These are phyloP conservation scores for Meloidogyne exigua DNA, from an alignment of 1,140 invertebrate genomes.

Conservation along the genomic window DNA sequence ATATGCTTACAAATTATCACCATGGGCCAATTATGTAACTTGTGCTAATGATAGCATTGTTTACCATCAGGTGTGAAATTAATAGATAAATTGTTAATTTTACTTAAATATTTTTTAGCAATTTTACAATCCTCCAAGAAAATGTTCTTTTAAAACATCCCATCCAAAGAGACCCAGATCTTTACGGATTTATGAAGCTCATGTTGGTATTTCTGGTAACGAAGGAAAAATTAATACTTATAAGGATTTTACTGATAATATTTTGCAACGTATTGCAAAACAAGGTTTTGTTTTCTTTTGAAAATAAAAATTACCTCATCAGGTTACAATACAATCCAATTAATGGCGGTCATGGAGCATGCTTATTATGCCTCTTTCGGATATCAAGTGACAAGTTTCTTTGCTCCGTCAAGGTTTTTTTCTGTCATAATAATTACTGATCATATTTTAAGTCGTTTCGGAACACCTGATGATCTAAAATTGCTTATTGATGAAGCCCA, in stretches of 20 bases:
- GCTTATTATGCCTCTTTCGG: constrained; percentile 99
- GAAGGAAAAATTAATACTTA: constrained; percentile 87
- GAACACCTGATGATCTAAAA: constrained; percentile 80
- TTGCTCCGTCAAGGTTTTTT: constrained; percentile 77
- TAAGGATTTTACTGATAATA: constrained; percentile 82
- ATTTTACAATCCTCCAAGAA: constrained; percentile 56
- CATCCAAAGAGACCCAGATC: constrained; percentile 77
- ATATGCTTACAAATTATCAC: constrained; percentile 82
- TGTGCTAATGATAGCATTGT: constrained; percentile 73
- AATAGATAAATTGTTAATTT: background rate
- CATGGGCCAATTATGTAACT: constrained; percentile 91
- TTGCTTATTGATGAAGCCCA: constrained; percentile 88
- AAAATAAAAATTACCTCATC: constrained; percentile 25
- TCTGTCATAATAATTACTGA: background rate
- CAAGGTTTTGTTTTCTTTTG: constrained; percentile 46
- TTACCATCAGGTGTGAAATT: constrained; percentile 76
- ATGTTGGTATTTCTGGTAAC: constrained; percentile 92
- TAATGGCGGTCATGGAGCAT: constrained; percentile 99
- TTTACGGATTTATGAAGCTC: constrained; percentile 91
- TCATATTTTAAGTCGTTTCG: constrained; percentile 76
- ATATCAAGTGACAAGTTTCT: constrained; percentile 96
- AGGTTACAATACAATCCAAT: constrained; percentile 96
- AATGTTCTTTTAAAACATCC: constrained; percentile 37
- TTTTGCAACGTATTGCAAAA: constrained; percentile 84
- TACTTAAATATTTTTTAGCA: constrained; percentile 36